Evolutionary conservation across 1,140 invertebrate genomes (phyloP), one percentile per base, ranked within the genome.

Genomic region (Zaprionus inermis): DNA sequence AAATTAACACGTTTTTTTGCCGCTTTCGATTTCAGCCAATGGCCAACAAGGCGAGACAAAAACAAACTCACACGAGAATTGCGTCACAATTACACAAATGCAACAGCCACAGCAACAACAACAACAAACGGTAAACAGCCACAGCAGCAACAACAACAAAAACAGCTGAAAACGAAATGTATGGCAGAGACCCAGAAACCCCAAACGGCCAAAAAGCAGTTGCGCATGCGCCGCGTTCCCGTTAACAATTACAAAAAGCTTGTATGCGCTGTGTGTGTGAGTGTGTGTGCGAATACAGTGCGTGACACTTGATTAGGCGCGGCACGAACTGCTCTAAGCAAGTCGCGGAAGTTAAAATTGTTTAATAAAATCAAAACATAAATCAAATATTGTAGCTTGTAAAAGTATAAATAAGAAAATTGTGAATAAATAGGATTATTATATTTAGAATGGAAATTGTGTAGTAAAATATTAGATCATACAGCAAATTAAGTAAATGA

Each of bases 161-260:
- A 28, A 65, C 10, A 20, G 20, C 57, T 60, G 56, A 34, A 51
- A 38, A 46, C 76, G 65, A 88, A 72, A 63, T 30, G 34, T 52
- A 59, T 68, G 69, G 44, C 84, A 89, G 80, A 89, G 84, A 89
- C 84, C 84, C 84, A 89, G 85, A 89, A 89, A 89, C 84, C 83
- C 67, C 67, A 88, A 86, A 86, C 73, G 75, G 69, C 64, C 64
- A 68, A 59, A 61, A 71, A 81, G 61, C 59, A 67, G 80, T 79
- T 89, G 84, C 84, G 84, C 84, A 89, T 80, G 84, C 84, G 84
- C 78, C 71, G 64, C 73, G 67, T 75, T 68, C 59, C 36, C 9
- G 44, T 52, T 44, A 63, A 51, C 44, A 63, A 22, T 65, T 69
- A 63, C 58, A 74, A 6, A 49, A 7, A 52, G 16, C 10, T 49